Evolutionary conservation across 2,797 vertebrate species (phyloP).

Genomic region (Pseudotriccus pelzelni): DNA sequence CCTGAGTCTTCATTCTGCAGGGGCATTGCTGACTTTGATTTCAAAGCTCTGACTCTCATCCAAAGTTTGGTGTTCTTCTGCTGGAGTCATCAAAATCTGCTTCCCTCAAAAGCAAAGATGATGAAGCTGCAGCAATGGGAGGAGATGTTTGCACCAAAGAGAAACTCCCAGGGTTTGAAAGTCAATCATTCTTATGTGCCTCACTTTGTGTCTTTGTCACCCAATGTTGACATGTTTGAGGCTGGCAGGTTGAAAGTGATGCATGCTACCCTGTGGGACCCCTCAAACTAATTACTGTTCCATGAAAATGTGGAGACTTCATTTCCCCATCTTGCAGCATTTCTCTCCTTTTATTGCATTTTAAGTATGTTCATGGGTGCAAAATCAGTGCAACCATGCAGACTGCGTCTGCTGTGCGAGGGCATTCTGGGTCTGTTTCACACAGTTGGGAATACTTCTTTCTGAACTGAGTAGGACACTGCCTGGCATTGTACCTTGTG

Average conservation of each 20-base stretch:
- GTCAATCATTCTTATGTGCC: neutral
- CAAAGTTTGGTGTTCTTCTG: neutral
- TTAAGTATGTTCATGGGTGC: neutral
- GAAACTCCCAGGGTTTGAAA: neutral
- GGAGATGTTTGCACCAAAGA: neutral
- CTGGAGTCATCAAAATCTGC: neutral
- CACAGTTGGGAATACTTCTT: neutral
- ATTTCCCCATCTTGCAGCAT: neutral
- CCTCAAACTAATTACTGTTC: neutral
- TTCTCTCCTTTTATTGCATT: neutral
- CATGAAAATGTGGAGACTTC: neutral
- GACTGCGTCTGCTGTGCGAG: neutral
- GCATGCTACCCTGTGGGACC: neutral
- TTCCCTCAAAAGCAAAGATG: neutral
- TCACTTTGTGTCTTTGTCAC: neutral
- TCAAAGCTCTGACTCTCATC: neutral
- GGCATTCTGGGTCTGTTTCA: neutral
- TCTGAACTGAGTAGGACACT: neutral
- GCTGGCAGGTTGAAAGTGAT: constrained; percentile 8
- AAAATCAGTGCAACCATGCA: neutral
- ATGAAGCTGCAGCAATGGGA: neutral
- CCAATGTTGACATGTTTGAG: neutral
- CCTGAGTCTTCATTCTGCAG: neutral
- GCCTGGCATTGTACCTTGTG: neutral
- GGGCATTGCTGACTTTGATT: neutral